Conservation (phyloP, 2,888 invertebrate genomes). For the Macrostomum cliftonense region DNA sequence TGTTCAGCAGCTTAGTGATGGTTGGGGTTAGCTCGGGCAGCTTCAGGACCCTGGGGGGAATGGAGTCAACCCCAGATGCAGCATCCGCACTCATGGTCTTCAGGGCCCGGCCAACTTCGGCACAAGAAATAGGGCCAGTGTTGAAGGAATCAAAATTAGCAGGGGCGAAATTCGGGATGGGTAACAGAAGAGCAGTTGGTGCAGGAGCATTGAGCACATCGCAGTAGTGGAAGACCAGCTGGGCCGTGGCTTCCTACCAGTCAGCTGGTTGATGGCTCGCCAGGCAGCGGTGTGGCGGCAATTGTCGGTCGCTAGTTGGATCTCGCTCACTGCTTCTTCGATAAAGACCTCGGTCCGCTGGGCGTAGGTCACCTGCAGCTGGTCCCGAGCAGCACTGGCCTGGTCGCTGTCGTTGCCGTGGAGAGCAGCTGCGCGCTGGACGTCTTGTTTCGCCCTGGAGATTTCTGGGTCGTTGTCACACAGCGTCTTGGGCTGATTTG, state of each 20-base stretch:
- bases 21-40: not conserved
- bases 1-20: not conserved
- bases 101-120: not conserved
- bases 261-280: constrained; percentile 2
- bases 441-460: no score
- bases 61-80: not conserved
- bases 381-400: no score
- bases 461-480: no score
- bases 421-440: no score
- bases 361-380: no score
- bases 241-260: not conserved
- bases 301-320: no score
- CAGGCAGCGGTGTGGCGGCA: not conserved
- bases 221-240: not conserved
- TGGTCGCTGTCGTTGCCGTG: no score
- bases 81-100: not conserved
- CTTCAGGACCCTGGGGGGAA: not conserved
- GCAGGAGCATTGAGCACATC: not conserved
- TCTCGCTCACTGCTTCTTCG: no score
- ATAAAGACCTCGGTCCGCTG: no score
- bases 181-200: not conserved
- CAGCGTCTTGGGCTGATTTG: no score
- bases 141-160: not conserved
- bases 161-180: not conserved
- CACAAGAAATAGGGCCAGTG: no score